Percentiles rank a stretch among this genome's conserved stretches.
Evolutionary conservation across 2,113 vertebrate species (phyloP).

Genomic region (Pseudopipra pipra): DNA sequence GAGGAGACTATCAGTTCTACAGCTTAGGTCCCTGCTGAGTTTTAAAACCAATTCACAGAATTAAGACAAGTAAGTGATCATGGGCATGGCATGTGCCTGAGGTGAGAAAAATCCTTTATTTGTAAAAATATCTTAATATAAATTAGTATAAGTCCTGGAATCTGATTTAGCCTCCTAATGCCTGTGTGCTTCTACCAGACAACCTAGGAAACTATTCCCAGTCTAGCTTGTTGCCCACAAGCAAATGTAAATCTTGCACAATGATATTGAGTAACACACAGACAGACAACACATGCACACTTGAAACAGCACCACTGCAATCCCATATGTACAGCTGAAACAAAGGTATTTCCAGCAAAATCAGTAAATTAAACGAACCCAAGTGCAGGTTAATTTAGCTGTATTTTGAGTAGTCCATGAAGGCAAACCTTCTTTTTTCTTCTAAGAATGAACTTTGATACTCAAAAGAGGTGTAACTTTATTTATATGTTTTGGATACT

Average conservation of each 20-base stretch:
- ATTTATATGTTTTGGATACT: not conserved
- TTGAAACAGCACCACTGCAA: not conserved
- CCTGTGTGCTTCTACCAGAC: not conserved
- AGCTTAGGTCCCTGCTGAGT: not conserved
- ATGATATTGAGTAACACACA: not conserved
- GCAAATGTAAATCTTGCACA: not conserved
- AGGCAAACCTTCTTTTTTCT: not conserved
- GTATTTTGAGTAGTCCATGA: not conserved
- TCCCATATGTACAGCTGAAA: not conserved
- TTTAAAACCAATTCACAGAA: not conserved
- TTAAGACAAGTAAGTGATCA: not conserved
- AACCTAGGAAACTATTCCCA: not conserved
- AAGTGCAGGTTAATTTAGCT: not conserved
- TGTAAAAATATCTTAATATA: not conserved
- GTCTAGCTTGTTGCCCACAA: not conserved
- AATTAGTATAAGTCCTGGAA: not conserved
- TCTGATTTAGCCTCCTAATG: not conserved
- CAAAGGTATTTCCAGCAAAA: not conserved
- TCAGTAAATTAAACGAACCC: not conserved
- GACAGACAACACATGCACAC: not conserved
- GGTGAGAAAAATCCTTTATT: not conserved
- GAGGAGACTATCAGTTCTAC: not conserved
- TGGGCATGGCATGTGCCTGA: rapidly evolving
- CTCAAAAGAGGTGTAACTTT: not conserved
- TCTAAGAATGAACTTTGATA: not conserved